These are phyloP conservation scores for Cinara cedri DNA, from an alignment of 2,888 invertebrate species.

Conservation along the genomic window DNA sequence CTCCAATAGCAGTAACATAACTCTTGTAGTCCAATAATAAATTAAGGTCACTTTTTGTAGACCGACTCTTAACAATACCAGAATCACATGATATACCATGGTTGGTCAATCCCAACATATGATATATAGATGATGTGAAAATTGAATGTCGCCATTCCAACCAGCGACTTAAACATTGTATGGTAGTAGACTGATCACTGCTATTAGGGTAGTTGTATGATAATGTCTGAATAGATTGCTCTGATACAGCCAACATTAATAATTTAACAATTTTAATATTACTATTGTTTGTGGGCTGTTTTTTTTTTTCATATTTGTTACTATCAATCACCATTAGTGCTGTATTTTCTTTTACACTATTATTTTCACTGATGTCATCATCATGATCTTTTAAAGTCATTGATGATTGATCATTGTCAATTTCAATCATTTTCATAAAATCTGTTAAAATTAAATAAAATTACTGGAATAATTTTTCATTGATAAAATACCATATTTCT, in stretches of 20 bases:
- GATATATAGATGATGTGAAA: neutral
- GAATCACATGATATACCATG: neutral
- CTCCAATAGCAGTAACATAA: conserved; percentile 17
- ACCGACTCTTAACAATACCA: neutral
- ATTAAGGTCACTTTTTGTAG: neutral
- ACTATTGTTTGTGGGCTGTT: neutral
- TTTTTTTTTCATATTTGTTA: neutral
- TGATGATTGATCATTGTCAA: neutral
- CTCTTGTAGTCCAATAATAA: conserved; percentile 37
- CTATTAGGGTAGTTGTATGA: conserved; percentile 31
- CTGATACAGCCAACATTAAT: conserved; percentile 7
- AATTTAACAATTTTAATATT: conserved; percentile 4
- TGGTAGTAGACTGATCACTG: neutral
- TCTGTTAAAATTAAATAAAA: conserved; percentile 7
- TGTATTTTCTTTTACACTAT: neutral
- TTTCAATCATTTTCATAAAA: neutral
- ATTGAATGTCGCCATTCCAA: conserved; percentile 21
- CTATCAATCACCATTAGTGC: neutral
- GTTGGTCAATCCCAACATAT: conserved; percentile 19
- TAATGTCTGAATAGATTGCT: conserved; percentile 24
- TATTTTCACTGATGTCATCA: neutral
- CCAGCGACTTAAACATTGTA: conserved; percentile 27
- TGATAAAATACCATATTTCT: neutral
- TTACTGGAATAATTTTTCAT: neutral
- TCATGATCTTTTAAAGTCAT: neutral